Evolutionary conservation across 2,888 invertebrate species (phyloP), one percentile per base, ranked within the genome.

Genomic region (Rugalucina vietnamica): DNA sequence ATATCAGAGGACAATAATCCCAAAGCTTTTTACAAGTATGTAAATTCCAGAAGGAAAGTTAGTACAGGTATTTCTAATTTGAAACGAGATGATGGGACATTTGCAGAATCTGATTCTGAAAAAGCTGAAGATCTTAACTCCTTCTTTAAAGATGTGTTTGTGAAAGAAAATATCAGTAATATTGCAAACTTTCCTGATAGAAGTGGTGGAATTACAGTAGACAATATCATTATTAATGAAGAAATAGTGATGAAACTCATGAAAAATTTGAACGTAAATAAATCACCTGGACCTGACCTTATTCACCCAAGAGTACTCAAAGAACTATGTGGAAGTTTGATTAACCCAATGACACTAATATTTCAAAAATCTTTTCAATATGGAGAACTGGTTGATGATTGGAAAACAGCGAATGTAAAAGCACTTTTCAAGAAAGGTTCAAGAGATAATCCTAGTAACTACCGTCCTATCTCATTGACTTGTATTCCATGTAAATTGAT

Each of bases 401-500:
- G 81, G 76, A 81, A 76, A 72, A 36, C 69, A 18, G 72, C 72
- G 4, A 76, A 76, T 81, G 76, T 76, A 0, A 81, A 39, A 32
- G 54, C 71, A 21, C 29, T 80, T 4, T 76, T 54, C 54, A 76
- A 81, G 34, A 57, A 77, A 71, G 76, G 81, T 32, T 29, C 37
- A 3, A 81, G 69, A 76, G 57, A n/a, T 24, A 10, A 65, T 27
- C 54, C 50, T 57, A 70, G 82, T 21, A 79, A 78, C 36, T 75
- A 82, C 32, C 43, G 74, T 18, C 78, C 74, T 24, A 36, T 74
- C 27, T 78, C 78, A 54, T 75, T 82, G 32, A 82, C 78, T 12
- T 82, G 74, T 70, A 65, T 79, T 54, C 70, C 72, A 14, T 83
- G 79, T 54, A 79, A 83, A 34, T 18, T 83, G 1, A 72, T 79